Base-by-base conservation (phyloP, 2,113 vertebrate genomes). In the Athene noctua region DNA sequence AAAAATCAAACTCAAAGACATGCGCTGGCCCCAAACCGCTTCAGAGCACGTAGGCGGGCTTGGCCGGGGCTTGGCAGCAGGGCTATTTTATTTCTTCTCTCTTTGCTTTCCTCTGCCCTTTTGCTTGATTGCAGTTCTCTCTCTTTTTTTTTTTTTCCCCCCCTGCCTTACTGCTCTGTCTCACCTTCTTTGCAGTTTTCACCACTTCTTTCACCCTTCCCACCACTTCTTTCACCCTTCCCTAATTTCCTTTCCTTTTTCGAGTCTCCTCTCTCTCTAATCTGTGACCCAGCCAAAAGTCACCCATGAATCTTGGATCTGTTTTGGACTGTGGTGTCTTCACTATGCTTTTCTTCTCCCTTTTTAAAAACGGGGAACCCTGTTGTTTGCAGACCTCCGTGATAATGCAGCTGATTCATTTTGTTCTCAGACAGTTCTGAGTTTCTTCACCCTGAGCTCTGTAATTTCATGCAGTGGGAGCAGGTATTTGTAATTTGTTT, bases 381-480 rank as follows among this genome's bases (percentile, higher is more conserved):
- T 8, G 2, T 14, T 25, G 4, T 11, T 11, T 70, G 32, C 72
- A 59, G 10, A 51, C 20, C 58, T 46, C 70, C 1, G 2, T 26
- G 87, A 11, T 26, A 18, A 13, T 12, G 49, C 59, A 83, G 75
- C 52, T 22, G 80, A 14, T 90, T 96, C 87, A 46, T 96, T 96
- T 81, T 11, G 15, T 40, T 90, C 86, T 88, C 90, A 72, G 94
- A 84, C 81, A 77, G 75, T 68, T 82, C 79, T 83, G 86, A 88
- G 88, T 47, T 47, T 47, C 46, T 52, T 77, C 78, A 67, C 73
- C 65, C 70, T 15, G 18, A 84, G 90, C 30, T 4, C 81, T 96
- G 88, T 91, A 82, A 96, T 96, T 97, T 95, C 95, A 77, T 66
- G 81, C 88, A 70, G 40, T 92, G 89, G 95, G 83, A 97, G 91